phyloP scores from a whole-genome alignment of 2,113 vertebrate genomes.

The Lepidothrix coronata region DNA sequence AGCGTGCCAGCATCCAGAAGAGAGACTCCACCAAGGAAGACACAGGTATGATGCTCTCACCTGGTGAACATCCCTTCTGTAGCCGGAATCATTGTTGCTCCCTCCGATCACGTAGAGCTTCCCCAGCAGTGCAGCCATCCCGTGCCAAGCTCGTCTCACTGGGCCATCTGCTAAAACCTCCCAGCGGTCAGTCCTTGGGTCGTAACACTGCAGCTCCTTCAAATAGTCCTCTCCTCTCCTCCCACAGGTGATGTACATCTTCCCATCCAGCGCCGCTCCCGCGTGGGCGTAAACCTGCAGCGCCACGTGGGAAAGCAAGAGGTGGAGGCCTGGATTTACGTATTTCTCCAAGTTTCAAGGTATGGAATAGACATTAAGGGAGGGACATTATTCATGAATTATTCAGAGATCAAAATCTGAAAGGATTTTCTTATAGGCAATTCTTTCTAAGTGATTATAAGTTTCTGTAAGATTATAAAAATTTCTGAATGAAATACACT shows the following conservation, averaged over 20 bases:
- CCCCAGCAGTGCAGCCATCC: slow-evolving; percentile 84
- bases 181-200: slow-evolving; percentile 84
- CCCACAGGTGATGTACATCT: slow-evolving; percentile 91
- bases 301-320: neutral
- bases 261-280: slow-evolving; percentile 83
- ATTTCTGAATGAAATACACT: neutral
- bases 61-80: slow-evolving; percentile 90
- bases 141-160: slow-evolving; percentile 90
- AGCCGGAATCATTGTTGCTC: slow-evolving; percentile 88
- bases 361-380: neutral
- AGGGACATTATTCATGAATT: neutral
- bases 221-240: slow-evolving; percentile 86
- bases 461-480: neutral
- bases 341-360: neutral
- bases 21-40: neutral
- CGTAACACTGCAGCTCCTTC: slow-evolving; percentile 87
- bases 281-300: slow-evolving; percentile 93
- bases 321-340: neutral
- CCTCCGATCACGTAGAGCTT: slow-evolving; percentile 91
- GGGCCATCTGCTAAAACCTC: slow-evolving; percentile 81
- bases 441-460: neutral
- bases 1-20: neutral
- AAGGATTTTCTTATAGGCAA: neutral
- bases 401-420: neutral
- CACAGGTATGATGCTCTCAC: slow-evolving; percentile 62